Evolutionary conservation across 2,888 invertebrate species (phyloP), one percentile per base, ranked within the genome.

Genomic region (Hemistola chrysoprasaria): DNA sequence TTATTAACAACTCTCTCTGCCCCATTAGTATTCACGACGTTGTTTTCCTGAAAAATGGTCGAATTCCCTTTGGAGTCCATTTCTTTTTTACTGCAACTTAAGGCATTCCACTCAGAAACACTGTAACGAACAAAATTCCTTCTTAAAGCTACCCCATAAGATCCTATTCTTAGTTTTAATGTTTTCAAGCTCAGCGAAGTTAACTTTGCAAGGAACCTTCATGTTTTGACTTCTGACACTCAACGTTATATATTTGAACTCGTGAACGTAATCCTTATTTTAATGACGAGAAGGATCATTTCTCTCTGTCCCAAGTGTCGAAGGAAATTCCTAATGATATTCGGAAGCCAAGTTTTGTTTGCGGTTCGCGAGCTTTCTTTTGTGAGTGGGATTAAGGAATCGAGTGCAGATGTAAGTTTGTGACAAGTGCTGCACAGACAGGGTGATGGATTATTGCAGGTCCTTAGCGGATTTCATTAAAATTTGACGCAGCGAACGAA

Each of bases 21-120:
- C 37, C 47, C 59, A 66, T 68, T 73, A 62, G 65, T 68, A 80
- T 80, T 78, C 78, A 71, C 52, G 41, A 53, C 67, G 65, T 55
- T 62, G 71, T 75, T 75, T 70, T 60, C 64, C 50, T 75, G 78
- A 81, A 78, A 81, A 78, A 80, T 79, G 59, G 64, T 53, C 41
- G 47, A 58, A 71, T 59, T 70, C 75, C 70, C 78, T 24, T 41
- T 52, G 65, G 75, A 68, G 62, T 59, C 51, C 59, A 66, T 65
- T 69, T 50, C 57, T 64, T 62, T 49, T 43, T 46, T 51, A 16
- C 16, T 16, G 4, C 51, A 61, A 61, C 60, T 50, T 24, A 30
- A 62, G 56, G 50, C 34, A 22, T 44, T 40, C 45, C 31, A 28
- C 37, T 31, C 21, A 22, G 3, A 16, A 47, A 40, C 16, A 11